A percentile compares a stretch with the other conserved stretches of the same genome.
These are phyloP conservation scores for Baronia brevicornis DNA, from an alignment of 2,888 invertebrate genomes.

Conservation along the genomic window DNA sequence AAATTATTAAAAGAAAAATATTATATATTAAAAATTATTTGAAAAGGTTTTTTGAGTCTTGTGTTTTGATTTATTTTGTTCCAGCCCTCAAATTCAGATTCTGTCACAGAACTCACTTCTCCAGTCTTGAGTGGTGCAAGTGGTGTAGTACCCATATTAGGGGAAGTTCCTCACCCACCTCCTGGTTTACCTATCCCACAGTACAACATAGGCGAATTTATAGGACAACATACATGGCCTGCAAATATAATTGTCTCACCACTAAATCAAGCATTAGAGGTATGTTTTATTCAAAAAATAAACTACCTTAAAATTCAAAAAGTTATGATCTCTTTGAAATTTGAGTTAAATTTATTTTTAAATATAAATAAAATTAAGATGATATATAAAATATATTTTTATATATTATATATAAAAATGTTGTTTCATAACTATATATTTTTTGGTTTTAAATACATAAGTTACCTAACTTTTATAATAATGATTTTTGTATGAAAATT, in stretches of 20 bases:
- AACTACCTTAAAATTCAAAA: not conserved
- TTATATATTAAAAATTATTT: too few relatives aligned
- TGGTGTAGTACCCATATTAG: slow-evolving; percentile 49
- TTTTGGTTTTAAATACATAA: too few relatives aligned
- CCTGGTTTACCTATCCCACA: slow-evolving; percentile 66
- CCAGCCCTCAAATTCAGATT: slow-evolving; percentile 54
- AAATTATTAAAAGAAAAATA: too few relatives aligned
- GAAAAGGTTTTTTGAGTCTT: too few relatives aligned
- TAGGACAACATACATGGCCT: slow-evolving; percentile 63
- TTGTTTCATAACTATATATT: too few relatives aligned
- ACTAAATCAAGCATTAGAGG: slow-evolving; percentile 67
- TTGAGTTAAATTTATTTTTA: too few relatives aligned
- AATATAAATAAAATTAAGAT: too few relatives aligned
- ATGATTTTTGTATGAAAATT: too few relatives aligned
- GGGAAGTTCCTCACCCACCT: slow-evolving; percentile 61
- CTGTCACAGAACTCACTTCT: slow-evolving; percentile 52
- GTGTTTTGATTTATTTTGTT: slow-evolving; percentile 22
- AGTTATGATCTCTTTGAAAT: too few relatives aligned
- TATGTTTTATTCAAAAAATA: slow-evolving; percentile 30
- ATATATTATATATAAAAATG: too few relatives aligned
- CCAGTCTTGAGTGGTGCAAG: slow-evolving; percentile 48
- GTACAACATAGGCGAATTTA: slow-evolving; percentile 63
- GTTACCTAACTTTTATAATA: too few relatives aligned
- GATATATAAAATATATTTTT: too few relatives aligned
- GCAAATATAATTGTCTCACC: slow-evolving; percentile 63